Base-by-base conservation (phyloP, 2,888 invertebrate species). In the Heliconius erato region DNA sequence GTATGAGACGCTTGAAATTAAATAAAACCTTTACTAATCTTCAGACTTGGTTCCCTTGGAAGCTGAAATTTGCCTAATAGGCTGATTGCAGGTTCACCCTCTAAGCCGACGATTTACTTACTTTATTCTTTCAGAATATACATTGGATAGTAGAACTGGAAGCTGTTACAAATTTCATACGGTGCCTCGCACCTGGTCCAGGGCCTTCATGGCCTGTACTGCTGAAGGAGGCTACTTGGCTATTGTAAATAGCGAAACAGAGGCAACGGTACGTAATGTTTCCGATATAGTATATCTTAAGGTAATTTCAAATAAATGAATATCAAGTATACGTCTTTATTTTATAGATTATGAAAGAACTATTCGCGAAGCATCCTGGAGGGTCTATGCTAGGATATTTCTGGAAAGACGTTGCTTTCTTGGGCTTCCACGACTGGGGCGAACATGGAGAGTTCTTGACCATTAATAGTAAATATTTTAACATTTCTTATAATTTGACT, bases 201-300 rank as follows among this genome's bases (percentile, higher is more conserved):
- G 90, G 0, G 93, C 92, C 0, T 89, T 88, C 86, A 90, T 91
- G 88, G 84, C 90, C 1, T 93, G 93, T 74, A 81, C 87, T 3
- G 91, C 90, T 0, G 93, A 93, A 82, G 91, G 91, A 16, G 92
- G 89, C 0, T 83, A 93, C 84, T 88, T 93, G 44, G 88, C 87
- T 32, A 88, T 93, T 79, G 90, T 93, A 82, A 92, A 93, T 86
- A 91, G 88, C 14, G 89, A 89, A 0, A 35, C 23, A 0, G 92
- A 88, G 35, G 84, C 86, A 2, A 54, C 76, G 67, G 84, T 85
- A 77, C 14, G 63, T 49, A 44, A 16, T n/a, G n/a, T 63, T n/a
- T 28, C 7, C 26, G 2, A 6, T 16, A 16, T 28, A 67, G 67
- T 67, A 28, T 28, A 67, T 23, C 28, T 28, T 28, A 28, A 54